phyloP scores from a whole-genome alignment of 30 jellyfish, hydroid and myxozoan species.

The Turritopsis dohrnii region DNA sequence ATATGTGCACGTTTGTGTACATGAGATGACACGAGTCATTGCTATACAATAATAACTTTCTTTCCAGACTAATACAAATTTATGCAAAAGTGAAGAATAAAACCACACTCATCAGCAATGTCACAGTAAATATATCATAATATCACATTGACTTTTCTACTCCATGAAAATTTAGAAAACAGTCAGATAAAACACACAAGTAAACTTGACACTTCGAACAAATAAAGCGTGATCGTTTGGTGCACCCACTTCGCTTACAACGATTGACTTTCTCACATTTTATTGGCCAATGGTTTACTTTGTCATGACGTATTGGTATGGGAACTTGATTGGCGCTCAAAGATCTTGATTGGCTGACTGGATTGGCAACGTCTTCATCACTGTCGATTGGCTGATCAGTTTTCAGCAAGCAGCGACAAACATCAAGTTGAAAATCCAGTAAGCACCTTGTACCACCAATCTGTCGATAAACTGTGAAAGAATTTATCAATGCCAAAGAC shows the following conservation, averaged over 20 bases:
- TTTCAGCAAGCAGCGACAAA: constrained; percentile 13
- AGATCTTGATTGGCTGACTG: not conserved
- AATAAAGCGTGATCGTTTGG: constrained; percentile 16
- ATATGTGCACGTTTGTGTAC: too few relatives aligned
- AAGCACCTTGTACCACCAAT: not conserved
- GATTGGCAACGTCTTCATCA: constrained; percentile 3
- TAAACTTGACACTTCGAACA: constrained; percentile 29
- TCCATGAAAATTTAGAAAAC: constrained; percentile 24
- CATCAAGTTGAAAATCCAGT: not conserved
- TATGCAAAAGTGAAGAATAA: too few relatives aligned
- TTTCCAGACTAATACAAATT: too few relatives aligned
- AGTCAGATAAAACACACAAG: constrained; percentile 14
- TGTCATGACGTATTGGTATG: constrained; percentile 4
- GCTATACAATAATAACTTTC: too few relatives aligned
- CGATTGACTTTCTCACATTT: constrained; percentile 19
- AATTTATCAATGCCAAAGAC: not conserved
- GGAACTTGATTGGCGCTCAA: constrained; percentile 18
- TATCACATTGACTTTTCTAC: not conserved
- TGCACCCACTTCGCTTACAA: constrained; percentile 23
- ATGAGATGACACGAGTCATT: too few relatives aligned
- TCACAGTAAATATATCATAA: too few relatives aligned
- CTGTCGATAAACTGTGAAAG: not conserved
- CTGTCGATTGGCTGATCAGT: not conserved
- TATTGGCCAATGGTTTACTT: constrained; percentile 22
- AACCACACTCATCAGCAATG: too few relatives aligned